A percentile compares a stretch with the other conserved stretches of the same genome.
phyloP scores from a whole-genome alignment of 1,140 invertebrate genomes.

The Oryctes rhinoceros region DNA sequence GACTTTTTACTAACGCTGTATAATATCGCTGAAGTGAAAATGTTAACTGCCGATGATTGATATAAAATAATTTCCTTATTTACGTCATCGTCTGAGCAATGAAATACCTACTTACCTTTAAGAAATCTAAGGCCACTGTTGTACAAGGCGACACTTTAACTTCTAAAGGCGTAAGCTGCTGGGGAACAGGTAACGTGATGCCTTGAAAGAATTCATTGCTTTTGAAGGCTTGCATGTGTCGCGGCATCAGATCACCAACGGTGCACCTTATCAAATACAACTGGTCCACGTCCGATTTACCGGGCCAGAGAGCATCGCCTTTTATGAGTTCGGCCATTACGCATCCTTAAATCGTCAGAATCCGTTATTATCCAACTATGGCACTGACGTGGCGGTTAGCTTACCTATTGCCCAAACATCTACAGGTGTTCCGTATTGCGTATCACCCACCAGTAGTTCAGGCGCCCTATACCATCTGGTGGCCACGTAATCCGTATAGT shows the following conservation, averaged over 20 bases:
- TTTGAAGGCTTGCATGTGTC: constrained; percentile 95
- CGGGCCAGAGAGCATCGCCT: constrained; percentile 97
- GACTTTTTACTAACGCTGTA: no score
- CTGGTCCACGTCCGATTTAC: constrained; percentile 98
- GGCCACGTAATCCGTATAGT: constrained; percentile 99
- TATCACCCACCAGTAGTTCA: constrained; percentile 96
- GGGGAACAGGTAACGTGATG: constrained; percentile 90
- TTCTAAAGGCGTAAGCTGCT: constrained; percentile 80
- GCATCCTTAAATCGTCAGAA: constrained; percentile 71
- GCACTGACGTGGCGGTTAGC: background rate
- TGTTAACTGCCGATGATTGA: no score
- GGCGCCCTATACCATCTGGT: constrained; percentile 98
- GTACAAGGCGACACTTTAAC: constrained; percentile 79
- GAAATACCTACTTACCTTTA: constrained; percentile 70
- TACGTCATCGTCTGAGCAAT: background rate
- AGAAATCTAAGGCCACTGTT: constrained; percentile 80
- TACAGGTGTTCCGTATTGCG: constrained; percentile 95
- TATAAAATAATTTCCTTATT: no score
- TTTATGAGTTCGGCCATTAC: constrained; percentile 95
- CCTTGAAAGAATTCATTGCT: constrained; percentile 96
- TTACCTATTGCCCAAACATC: constrained; percentile 95
- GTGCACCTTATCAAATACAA: constrained; percentile 94
- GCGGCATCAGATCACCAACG: constrained; percentile 87
- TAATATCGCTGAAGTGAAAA: no score
- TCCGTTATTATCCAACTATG: no score